Evolutionary conservation across 2,797 vertebrate genomes (phyloP).

Genomic region (Sphenodon punctatus): DNA sequence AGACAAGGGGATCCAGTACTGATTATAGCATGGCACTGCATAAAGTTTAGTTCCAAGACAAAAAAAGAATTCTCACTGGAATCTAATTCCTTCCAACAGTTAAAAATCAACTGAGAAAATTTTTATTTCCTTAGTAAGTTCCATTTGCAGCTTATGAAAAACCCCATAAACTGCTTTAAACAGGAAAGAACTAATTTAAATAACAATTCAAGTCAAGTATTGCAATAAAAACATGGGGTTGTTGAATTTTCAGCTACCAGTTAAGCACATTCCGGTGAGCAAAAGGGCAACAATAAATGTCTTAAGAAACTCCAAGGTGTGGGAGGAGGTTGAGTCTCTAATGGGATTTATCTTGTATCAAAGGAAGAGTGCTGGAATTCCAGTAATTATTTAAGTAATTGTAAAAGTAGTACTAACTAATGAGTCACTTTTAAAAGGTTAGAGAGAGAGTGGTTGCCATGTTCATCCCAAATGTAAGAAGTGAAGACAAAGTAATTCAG

Average conservation of each 20-base stretch:
- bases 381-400: no score
- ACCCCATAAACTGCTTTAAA: not conserved
- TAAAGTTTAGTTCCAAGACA: not conserved
- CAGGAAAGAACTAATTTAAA: not conserved
- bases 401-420: no score
- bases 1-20: fast-evolving
- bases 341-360: not conserved
- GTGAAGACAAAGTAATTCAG: no score
- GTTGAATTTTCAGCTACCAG: not conserved
- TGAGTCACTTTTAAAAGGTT: no score
- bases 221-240: constrained; percentile 3
- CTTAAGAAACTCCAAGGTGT: constrained; percentile 29
- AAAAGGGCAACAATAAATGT: not conserved
- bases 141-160: constrained; percentile 11
- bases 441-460: no score
- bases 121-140: not conserved
- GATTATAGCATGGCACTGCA: fast-evolving
- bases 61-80: not conserved
- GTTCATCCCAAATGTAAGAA: no score
- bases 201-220: not conserved
- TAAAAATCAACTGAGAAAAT: not conserved
- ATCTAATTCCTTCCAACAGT: not conserved
- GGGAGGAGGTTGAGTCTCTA: constrained; percentile 13
- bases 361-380: no score
- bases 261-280: not conserved